Evolutionary conservation across 2,113 vertebrate species (phyloP).

Genomic region (Cyanoramphus novaezelandiae): DNA sequence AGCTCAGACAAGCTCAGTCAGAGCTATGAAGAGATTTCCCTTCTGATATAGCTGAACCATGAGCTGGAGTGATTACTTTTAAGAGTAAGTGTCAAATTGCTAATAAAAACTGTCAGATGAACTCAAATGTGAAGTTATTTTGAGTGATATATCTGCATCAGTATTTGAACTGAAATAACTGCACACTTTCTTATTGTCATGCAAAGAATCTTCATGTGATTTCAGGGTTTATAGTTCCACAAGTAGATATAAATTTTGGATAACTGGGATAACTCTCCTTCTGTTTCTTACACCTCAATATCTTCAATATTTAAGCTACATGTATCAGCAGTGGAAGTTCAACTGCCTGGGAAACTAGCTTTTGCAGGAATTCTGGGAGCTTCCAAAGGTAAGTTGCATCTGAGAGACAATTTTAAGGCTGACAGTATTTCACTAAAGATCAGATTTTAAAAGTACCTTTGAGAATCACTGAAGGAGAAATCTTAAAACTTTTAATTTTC

Average conservation of each 20-base stretch:
- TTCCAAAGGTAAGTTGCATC: neutral
- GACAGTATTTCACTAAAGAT: neutral
- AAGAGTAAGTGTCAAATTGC: neutral
- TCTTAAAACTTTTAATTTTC: neutral
- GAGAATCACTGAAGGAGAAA: neutral
- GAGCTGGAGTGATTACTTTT: neutral
- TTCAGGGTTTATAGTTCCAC: neutral
- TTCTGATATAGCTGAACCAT: neutral
- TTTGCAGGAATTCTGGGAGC: neutral
- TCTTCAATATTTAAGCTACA: neutral
- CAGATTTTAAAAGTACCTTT: neutral
- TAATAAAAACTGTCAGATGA: constrained; percentile 4
- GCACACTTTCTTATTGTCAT: neutral
- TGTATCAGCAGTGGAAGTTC: neutral
- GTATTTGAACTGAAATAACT: neutral
- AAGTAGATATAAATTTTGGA: neutral
- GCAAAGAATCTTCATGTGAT: neutral
- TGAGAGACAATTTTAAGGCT: neutral
- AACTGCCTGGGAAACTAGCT: neutral
- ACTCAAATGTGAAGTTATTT: constrained; percentile 1
- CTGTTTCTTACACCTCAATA: neutral
- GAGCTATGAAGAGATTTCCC: neutral
- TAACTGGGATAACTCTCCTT: neutral
- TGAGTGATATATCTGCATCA: neutral
- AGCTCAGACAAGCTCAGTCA: neutral